phyloP scores from a whole-genome alignment of 2,113 vertebrate species.

The Perognathus longimembris region DNA sequence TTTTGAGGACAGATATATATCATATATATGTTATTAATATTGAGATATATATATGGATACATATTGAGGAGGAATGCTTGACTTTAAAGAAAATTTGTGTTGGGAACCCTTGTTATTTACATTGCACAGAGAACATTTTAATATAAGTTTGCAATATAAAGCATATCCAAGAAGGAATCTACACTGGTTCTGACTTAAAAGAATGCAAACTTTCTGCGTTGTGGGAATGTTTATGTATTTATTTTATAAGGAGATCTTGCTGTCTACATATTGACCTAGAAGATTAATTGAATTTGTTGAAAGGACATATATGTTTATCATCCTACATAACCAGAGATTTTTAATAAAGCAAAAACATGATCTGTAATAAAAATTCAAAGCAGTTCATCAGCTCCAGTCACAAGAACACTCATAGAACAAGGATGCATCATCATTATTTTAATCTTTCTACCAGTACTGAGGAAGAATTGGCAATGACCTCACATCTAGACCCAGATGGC shows the following conservation, averaged over 20 bases:
- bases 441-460: slow-evolving; percentile 83
- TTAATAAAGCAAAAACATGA: slow-evolving; percentile 77
- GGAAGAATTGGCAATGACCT: slow-evolving; percentile 85
- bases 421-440: slow-evolving; percentile 82
- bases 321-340: slow-evolving; percentile 78
- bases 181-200: slow-evolving; percentile 33
- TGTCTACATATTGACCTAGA: slow-evolving; percentile 63
- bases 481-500: slow-evolving; percentile 87
- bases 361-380: slow-evolving; percentile 87
- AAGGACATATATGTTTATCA: slow-evolving; percentile 71
- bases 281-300: slow-evolving; percentile 63
- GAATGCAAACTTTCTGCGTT: slow-evolving; percentile 58
- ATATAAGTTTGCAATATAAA: slow-evolving; percentile 56
- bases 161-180: slow-evolving; percentile 52
- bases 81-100: slow-evolving; percentile 74
- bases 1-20: too few relatives aligned
- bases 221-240: neutral
- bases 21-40: too few relatives aligned
- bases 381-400: slow-evolving; percentile 82
- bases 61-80: slow-evolving; percentile 21
- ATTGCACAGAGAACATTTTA: slow-evolving; percentile 58
- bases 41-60: too few relatives aligned
- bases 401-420: slow-evolving; percentile 83
- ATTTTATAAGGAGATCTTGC: slow-evolving; percentile 39
- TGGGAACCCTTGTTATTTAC: slow-evolving; percentile 68